Conservation (phyloP, 2,797 vertebrate species). For the Betta splendens region DNA sequence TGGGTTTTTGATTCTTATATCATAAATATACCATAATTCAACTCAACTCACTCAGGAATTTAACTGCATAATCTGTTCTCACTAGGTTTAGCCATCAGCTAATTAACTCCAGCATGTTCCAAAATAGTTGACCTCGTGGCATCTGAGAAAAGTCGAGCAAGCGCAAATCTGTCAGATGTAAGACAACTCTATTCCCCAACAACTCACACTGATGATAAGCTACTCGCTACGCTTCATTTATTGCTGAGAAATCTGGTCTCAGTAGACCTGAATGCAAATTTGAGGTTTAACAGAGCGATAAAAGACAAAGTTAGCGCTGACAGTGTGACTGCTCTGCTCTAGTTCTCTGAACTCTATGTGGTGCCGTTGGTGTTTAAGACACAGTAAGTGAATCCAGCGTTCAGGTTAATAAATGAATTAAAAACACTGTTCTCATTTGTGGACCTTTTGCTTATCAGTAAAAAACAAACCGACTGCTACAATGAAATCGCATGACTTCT, state of each 20-base stretch:
- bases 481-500: neutral
- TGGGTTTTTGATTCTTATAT: conserved; percentile 3
- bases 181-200: conserved; percentile 3
- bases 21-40: conserved; percentile 25
- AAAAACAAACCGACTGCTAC: neutral
- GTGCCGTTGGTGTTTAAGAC: conserved; percentile 22
- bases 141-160: conserved; percentile 22
- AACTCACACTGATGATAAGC: conserved; percentile 19
- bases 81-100: conserved; percentile 42
- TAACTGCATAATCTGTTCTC: conserved; percentile 34
- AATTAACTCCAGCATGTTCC: conserved; percentile 43
- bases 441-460: neutral
- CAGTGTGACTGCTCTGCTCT: conserved; percentile 7
- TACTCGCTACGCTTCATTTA: conserved; percentile 23
- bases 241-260: conserved; percentile 31
- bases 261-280: conserved; percentile 45
- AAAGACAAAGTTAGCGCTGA: neutral
- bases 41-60: conserved; percentile 42
- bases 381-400: conserved; percentile 13
- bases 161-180: conserved; percentile 31
- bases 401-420: conserved; percentile 6
- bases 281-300: conserved; percentile 25
- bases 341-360: conserved; percentile 29
- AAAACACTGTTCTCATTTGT: neutral
- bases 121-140: conserved; percentile 36